Evolutionary conservation across 2,113 vertebrate genomes (phyloP).

Genomic region (Neotoma lepida): DNA sequence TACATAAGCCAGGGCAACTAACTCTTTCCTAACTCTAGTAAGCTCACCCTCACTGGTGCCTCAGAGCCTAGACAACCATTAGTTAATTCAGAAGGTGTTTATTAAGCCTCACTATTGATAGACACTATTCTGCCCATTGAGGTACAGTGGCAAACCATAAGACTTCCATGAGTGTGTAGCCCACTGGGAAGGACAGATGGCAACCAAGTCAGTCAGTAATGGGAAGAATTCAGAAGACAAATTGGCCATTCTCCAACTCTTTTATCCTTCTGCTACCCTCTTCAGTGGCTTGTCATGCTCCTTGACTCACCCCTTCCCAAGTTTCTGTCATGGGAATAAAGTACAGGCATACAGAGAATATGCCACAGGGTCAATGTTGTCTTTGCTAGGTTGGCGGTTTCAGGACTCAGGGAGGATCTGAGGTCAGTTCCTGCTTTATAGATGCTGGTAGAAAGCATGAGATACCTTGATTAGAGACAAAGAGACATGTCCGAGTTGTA

Average conservation of each 20-base stretch:
- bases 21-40: background rate
- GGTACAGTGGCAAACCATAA: background rate
- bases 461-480: background rate
- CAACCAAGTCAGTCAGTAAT: background rate
- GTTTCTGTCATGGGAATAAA: background rate
- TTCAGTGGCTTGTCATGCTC: background rate
- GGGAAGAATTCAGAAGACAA: conserved; percentile 17
- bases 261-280: background rate
- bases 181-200: background rate
- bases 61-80: background rate
- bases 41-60: background rate
- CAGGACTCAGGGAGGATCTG: background rate
- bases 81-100: conserved; percentile 33
- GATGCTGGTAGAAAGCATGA: background rate
- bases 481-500: background rate
- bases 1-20: background rate
- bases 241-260: background rate
- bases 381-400: background rate
- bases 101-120: conserved; percentile 8
- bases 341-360: background rate
- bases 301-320: background rate
- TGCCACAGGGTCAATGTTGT: background rate
- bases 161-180: conserved; percentile 7
- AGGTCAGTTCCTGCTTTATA: background rate
- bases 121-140: background rate